Base-by-base conservation (phyloP, 2,113 vertebrate genomes). In the Dolichotis patagonum region DNA sequence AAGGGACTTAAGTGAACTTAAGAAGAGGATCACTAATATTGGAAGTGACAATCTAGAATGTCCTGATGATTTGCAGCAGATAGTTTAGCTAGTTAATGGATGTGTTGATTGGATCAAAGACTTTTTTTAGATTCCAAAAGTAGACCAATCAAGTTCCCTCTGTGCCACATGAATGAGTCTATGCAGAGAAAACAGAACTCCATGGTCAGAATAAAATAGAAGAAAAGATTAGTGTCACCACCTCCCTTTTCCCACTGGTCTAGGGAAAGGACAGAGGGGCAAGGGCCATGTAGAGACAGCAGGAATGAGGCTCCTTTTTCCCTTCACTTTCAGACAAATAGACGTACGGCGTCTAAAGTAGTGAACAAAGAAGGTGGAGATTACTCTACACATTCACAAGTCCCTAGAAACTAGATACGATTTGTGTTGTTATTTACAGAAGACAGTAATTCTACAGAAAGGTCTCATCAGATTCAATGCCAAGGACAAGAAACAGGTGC, bases 1-100 rank as follows among this genome's bases (percentile, higher is more conserved):
- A 97, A 97, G 22, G 54, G 85, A 96, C 77, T 85, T 88, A 58
- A 69, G 84, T 49, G 80, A 83, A 80, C 32, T 94, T 94, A 88
- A 46, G 24, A 7, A 6, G 71, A 87, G 81, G 81, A 73, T 95
- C 90, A n/a, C 75, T 87, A 49, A 80, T 90, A 86, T 91, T 96
- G 65, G 92, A 90, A 95, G 81, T n/a, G 65, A 88, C 91, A 41
- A 32, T 90, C 92, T 88, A 63, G 7, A 62, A 35, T 52, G 78
- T 90, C 77, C 63, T 52, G 30, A 75, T 28, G 46, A 85, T 35
- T 69, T 5, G 16, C 60, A 77, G 52, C 7, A 9, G 35, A 43
- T 77, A 84, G 77, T 38, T 95, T 20, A 49, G 65, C n/a, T 82
- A 7, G 19, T 54, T 46, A 71, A 75, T 63, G 6, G 16, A 30